Evolutionary conservation across 2,797 vertebrate genomes (phyloP), one percentile per base, ranked within the genome.

Genomic region (Syngnathus acus): DNA sequence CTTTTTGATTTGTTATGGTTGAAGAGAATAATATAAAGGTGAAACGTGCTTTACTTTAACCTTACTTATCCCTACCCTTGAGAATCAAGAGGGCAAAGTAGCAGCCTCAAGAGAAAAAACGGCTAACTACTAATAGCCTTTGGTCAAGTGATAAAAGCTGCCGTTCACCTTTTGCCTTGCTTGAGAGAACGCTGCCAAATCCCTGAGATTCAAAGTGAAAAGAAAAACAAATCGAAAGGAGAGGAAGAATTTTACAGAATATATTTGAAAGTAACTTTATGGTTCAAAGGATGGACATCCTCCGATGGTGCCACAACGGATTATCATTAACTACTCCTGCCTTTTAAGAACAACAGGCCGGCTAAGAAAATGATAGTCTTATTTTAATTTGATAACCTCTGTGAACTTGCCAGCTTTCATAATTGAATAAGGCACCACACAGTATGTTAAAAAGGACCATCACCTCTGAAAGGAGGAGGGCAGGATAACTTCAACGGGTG

Each of bases 51-150:
- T 57, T 57, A 16, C 26, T 57, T 37, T 37, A 16, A 13, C 54
- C 23, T 47, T 8, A 23, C 19, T 16, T 59, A 73, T 65, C 43
- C 32, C 69, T 65, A 59, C 72, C 70, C 66, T 62, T 66, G 55
- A 65, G 19, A 19, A 69, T 58, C 54, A 75, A 48, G 66, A 54
- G 55, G 39, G 58, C 23, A 69, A 71, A 55, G 19, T 64, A 58
- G 51, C 26, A 58, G 19, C 58, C 37, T 19, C 19, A 14, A 14
- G 21, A 60, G 40, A 23, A 62, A 43, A 45, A 5, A 16, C 39
- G 45, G n/a, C 4, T 11, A 61, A 61, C 58, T 38, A 21, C 32
- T 38, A 11, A 23, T 54, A 60, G 53, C 26, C 10, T 58, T 19
- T 38, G 38, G 39, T 43, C 19, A 43, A 21, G 39, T 23, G 54